Evolutionary conservation across 2,888 invertebrate genomes (phyloP).

Genomic region (Cancer borealis): DNA sequence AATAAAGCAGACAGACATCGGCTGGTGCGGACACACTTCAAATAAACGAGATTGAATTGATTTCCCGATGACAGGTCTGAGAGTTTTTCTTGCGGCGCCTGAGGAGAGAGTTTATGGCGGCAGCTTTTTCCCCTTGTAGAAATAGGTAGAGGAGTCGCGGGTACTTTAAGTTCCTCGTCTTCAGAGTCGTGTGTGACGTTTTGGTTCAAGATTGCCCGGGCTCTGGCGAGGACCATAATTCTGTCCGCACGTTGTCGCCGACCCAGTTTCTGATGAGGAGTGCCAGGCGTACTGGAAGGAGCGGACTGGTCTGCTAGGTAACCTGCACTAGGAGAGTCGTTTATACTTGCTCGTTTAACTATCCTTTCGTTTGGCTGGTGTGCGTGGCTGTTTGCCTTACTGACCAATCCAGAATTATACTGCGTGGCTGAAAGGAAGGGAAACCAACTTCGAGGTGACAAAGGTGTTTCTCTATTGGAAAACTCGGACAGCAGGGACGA

Average conservation of each 20-base stretch:
- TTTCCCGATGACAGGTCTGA: not conserved
- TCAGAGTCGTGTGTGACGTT: not conserved
- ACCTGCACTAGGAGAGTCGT: constrained; percentile 13
- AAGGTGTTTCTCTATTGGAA: not conserved
- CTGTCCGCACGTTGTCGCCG: constrained; percentile 13
- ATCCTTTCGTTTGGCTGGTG: not conserved
- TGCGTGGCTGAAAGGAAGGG: not conserved
- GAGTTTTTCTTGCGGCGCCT: not conserved
- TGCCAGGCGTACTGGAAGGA: not conserved
- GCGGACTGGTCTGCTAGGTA: constrained; percentile 34
- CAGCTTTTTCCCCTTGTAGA: not conserved
- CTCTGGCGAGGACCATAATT: constrained; percentile 5
- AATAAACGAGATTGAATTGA: not conserved
- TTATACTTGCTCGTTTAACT: not conserved
- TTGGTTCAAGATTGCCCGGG: not conserved
- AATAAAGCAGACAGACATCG: not conserved
- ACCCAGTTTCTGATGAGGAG: constrained; percentile 25
- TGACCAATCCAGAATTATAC: not conserved
- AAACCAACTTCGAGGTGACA: not conserved
- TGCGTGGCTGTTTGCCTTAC: not conserved
- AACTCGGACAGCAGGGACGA: not conserved
- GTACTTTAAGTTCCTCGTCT: not conserved
- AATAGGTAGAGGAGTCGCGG: not conserved
- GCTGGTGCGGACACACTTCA: constrained; percentile 30
- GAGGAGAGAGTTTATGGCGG: not conserved